Evolutionary conservation across 2,888 invertebrate species (phyloP).

Genomic region (Agonopterix alstromeriana): DNA sequence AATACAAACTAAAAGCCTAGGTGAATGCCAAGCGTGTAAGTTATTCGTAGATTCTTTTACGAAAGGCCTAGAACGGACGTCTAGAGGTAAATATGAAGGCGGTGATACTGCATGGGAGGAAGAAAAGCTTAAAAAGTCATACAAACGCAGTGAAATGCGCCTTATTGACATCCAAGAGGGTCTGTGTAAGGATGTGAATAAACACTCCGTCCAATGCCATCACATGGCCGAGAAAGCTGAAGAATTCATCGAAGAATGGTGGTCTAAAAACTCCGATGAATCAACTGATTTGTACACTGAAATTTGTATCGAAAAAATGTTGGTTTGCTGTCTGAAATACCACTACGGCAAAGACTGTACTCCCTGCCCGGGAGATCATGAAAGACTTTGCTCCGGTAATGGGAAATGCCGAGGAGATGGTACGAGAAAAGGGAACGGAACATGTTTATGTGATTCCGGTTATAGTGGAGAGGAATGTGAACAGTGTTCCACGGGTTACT

Average conservation of each 20-base stretch:
- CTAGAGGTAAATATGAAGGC: conserved; percentile 93
- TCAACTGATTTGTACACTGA: conserved; percentile 67
- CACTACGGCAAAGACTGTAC: conserved; percentile 90
- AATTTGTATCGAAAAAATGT: conserved; percentile 86
- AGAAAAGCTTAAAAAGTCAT: conserved; percentile 87
- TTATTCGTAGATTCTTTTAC: conserved; percentile 85
- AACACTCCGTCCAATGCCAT: conserved; percentile 88
- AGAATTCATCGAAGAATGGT: conserved; percentile 91
- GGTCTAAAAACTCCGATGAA: conserved; percentile 78
- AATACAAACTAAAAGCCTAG: conserved; percentile 68
- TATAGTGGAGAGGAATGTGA: conserved; percentile 88
- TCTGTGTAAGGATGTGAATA: conserved; percentile 85
- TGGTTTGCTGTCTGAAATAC: conserved; percentile 89
- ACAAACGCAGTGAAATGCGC: conserved; percentile 91
- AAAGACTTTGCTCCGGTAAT: conserved; percentile 86
- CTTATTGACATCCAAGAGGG: conserved; percentile 94
- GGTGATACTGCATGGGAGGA: conserved; percentile 96
- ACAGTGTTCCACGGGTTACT: conserved; percentile 85
- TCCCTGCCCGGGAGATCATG: conserved; percentile 85
- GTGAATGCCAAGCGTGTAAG: conserved; percentile 88
- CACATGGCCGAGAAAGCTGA: conserved; percentile 90
- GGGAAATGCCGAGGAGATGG: conserved; percentile 91
- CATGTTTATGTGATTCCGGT: conserved; percentile 90
- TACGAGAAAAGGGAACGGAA: conserved; percentile 94
- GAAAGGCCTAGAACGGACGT: conserved; percentile 87